Evolutionary conservation across 2,888 invertebrate genomes (phyloP), one percentile per base, ranked within the genome.

Genomic region (Drosophila pseudotakahashii): DNA sequence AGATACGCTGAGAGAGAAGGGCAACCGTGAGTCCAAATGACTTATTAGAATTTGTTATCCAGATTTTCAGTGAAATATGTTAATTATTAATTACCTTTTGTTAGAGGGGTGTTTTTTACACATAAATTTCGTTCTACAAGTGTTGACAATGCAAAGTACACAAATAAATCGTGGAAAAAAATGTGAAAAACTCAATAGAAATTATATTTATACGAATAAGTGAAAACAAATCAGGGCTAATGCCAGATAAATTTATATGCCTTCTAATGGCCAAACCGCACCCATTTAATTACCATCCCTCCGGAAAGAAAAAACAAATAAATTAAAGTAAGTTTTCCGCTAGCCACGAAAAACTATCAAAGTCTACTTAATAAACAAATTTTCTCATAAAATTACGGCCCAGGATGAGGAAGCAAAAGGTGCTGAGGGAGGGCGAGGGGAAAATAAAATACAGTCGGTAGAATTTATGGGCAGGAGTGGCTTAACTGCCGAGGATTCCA

Each of bases 361-460:
- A 66, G 79, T 68, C 76, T 79, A 72, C 86, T 89, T 89, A 90
- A 90, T 90, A 90, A 89, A 89, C 90, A 89, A 89, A 90, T 89
- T 89, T 89, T 84, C 89, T 88, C 89, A 90, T 89, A 83, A 88
- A 89, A 89, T 83, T 86, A 82, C 81, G 80, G 84, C 87, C 39
- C 60, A 51, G 69, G 52, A 74, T 72, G 58, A 51, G 39, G 63
- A 67, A 75, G 70, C 60, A 51, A 48, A 66, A 41, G 54, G 47
- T 57, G 45, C 14, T 26, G 16, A 14, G 66, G 54, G 26, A 34
- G 36, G 42, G 32, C 36, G 30, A n/a, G 50, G 51, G 54, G 47
- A 63, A 58, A 75, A 76, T 78, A 88, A 86, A 88, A 83, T 80
- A 79, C 89, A 89, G 84, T 89, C 81, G 84, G 81, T 77, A 76